A percentile compares a stretch with the other conserved stretches of the same genome.
Evolutionary conservation across 2,888 invertebrate species (phyloP).

Genomic region (Drepanosiphum platanoidis): DNA sequence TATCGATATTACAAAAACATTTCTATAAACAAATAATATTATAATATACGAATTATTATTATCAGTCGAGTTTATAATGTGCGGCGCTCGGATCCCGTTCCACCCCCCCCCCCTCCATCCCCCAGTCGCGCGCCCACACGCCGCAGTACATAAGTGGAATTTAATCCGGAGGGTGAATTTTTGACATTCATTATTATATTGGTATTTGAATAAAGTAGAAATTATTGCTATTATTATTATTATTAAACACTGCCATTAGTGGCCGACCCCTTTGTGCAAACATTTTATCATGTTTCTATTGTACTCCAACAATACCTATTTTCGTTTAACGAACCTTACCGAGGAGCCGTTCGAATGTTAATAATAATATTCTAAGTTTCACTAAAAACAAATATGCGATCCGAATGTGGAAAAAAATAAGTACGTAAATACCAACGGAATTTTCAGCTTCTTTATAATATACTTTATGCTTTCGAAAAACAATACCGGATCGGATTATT

Average conservation of each 20-base stretch:
- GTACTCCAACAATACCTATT: slow-evolving; percentile 16
- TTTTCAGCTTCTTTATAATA: not conserved
- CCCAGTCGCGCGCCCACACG: not conserved
- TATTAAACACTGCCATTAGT: slow-evolving; percentile 40
- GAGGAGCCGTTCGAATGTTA: slow-evolving; percentile 31
- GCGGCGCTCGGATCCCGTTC: not conserved
- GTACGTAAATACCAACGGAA: not conserved
- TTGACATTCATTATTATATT: slow-evolving; percentile 46
- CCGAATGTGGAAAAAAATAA: not conserved
- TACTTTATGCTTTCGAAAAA: not conserved
- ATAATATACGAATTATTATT: no score
- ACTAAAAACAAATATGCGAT: not conserved
- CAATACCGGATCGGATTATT: not conserved
- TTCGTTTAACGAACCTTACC: slow-evolving; percentile 32
- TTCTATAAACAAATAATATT: no score
- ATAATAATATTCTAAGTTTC: slow-evolving; percentile 44
- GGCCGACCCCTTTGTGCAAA: slow-evolving; percentile 27
- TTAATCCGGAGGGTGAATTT: slow-evolving; percentile 54
- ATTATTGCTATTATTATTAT: slow-evolving; percentile 47
- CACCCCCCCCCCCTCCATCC: not conserved
- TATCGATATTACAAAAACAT: no score
- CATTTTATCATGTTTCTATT: slow-evolving; percentile 36
- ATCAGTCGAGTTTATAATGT: not conserved
- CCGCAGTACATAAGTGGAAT: slow-evolving; percentile 47
- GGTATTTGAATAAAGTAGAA: slow-evolving; percentile 43